These are phyloP conservation scores for Siniperca obscura DNA, from an alignment of 2,797 vertebrate species.

Conservation along the genomic window DNA sequence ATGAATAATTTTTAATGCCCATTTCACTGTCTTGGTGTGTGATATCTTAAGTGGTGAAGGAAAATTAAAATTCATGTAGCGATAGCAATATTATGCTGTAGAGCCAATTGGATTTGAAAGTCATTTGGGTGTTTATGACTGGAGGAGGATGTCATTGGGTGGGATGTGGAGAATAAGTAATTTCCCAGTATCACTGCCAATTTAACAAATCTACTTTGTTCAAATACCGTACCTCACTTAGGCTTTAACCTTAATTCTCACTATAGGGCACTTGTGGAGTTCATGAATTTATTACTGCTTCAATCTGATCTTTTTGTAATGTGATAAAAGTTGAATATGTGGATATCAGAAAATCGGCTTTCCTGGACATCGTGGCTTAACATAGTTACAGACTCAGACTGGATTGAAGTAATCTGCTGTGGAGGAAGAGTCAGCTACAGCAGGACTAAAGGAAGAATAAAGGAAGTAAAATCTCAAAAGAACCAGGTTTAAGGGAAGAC, in stretches of 20 bases:
- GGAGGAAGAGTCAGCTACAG: slow-evolving; percentile 10
- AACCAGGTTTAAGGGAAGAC: slow-evolving; percentile 7
- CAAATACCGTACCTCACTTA: slow-evolving; percentile 46
- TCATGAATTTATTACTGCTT: slow-evolving; percentile 47
- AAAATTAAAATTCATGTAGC: slow-evolving; percentile 58
- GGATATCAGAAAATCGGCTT: slow-evolving; percentile 42
- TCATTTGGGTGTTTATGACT: slow-evolving; percentile 55
- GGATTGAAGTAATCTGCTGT: slow-evolving; percentile 50
- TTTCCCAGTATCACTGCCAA: slow-evolving; percentile 52
- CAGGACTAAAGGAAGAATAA: background rate
- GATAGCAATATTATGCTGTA: slow-evolving; percentile 34
- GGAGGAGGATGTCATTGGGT: slow-evolving; percentile 47
- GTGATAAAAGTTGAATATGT: slow-evolving; percentile 52
- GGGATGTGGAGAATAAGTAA: slow-evolving; percentile 46
- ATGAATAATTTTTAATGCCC: slow-evolving; percentile 48
- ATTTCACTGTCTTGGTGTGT: slow-evolving; percentile 46
- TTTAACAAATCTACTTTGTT: slow-evolving; percentile 65
- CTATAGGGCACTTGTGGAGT: background rate
- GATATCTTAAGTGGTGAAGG: slow-evolving; percentile 55
- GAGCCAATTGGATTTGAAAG: slow-evolving; percentile 63
- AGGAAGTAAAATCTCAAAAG: slow-evolving; percentile 3
- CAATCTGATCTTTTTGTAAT: slow-evolving; percentile 44
- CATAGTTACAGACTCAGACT: slow-evolving; percentile 26
- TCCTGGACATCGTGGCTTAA: slow-evolving; percentile 31
- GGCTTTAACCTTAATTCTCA: slow-evolving; percentile 44